Conservation (phyloP, 1,140 invertebrate species). For the Saccostrea glomerata region DNA sequence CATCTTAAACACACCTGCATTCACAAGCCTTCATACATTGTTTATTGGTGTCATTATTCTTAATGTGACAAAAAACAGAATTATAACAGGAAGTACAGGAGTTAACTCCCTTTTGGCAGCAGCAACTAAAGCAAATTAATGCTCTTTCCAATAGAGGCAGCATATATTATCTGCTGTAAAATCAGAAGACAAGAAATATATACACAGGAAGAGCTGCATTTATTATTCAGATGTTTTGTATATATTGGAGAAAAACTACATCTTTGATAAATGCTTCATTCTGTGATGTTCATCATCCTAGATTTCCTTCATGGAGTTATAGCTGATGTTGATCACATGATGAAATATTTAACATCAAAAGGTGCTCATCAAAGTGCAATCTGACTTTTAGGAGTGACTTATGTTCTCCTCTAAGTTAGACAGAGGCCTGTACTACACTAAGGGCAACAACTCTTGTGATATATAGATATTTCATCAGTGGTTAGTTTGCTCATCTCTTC, state of each 20-base stretch:
- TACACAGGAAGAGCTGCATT: conserved; percentile 14
- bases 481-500: conserved; percentile 18
- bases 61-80: not conserved
- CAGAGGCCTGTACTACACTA: conserved; percentile 37
- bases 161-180: conserved; percentile 34
- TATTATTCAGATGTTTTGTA: conserved; percentile 23
- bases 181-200: not conserved
- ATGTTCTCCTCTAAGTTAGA: not conserved
- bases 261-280: conserved; percentile 22
- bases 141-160: conserved; percentile 26
- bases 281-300: not conserved
- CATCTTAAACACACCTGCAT: not conserved
- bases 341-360: not conserved
- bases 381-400: not conserved
- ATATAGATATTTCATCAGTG: conserved; percentile 21
- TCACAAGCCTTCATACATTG: not conserved
- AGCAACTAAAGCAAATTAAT: conserved; percentile 16
- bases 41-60: conserved; percentile 10
- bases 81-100: conserved; percentile 27
- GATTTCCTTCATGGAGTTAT: not conserved
- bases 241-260: conserved; percentile 26
- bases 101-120: conserved; percentile 32
- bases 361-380: conserved; percentile 30
- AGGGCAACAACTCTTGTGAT: conserved; percentile 34
- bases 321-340: not conserved